Evolutionary conservation across 2,797 vertebrate genomes (phyloP), one percentile per base, ranked within the genome.

Genomic region (Helicolenus hilgendorfi): DNA sequence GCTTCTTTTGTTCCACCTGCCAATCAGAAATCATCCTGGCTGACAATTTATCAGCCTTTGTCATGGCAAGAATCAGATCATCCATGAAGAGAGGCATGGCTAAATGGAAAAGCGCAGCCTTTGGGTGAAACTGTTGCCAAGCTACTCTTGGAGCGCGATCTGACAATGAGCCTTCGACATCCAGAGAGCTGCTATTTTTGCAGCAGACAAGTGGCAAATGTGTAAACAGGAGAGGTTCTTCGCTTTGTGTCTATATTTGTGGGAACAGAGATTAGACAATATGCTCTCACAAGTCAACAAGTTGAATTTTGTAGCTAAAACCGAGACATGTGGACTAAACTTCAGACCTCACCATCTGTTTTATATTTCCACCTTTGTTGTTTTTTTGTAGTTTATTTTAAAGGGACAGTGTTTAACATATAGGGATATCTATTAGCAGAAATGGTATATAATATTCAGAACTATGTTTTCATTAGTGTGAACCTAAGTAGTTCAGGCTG

Each of bases 11-110:
- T 78, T 80, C 58, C 55, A 83, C 65, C 72, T 89, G 89, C 70
- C 84, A 86, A 33, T 91, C 83, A 89, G 41, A 81, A 81, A 71
- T 56, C 65, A 71, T 58, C 35, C 72, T 60, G 80, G 65, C 80
- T 86, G 63, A 85, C 88, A 75, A 33, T 64, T 73, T 49, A 55
- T 73, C 67, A 74, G 77, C 77, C 65, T 86, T 84, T 81, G 77
- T 81, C 71, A 56, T 56, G 82, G 63, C 72, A 68, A 53, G 65
- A 89, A 78, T 80, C 76, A 18, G 72, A 78, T 81, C 53, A 78
- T 70, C 72, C 87, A 77, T 62, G 70, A 80, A 78, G 72, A 78
- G 72, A 84, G 65, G 67, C 65, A 70, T 4, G 64, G 73, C 76
- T 72, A 64, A 86, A 80, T 58, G 27, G 41, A 41, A 74, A 81